Evolutionary conservation across 1,140 invertebrate species (phyloP).

Genomic region (Heterodera carotae): DNA sequence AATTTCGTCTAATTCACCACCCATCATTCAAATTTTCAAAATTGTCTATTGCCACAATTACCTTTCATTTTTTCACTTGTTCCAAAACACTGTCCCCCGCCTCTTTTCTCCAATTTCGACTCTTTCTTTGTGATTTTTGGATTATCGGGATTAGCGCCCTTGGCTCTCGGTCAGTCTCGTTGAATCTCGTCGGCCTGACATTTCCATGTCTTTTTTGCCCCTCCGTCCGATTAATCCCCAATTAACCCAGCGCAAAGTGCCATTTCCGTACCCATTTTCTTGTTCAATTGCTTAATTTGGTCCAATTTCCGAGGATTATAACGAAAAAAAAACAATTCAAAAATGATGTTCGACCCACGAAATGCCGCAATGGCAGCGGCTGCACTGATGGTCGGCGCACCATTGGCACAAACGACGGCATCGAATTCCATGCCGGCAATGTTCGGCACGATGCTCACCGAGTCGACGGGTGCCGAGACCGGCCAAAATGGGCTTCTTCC

Average conservation of each 20-base stretch:
- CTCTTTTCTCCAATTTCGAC: neutral
- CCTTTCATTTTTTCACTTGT: too few species aligned
- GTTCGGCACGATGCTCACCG: neutral
- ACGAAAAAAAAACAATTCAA: too few species aligned
- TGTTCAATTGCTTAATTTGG: neutral
- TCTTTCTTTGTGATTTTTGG: neutral
- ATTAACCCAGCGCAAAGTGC: constrained; percentile 13
- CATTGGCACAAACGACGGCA: constrained; percentile 10
- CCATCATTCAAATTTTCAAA: neutral
- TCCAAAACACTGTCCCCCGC: neutral
- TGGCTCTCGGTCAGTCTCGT: neutral
- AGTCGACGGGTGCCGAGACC: neutral
- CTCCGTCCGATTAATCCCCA: constrained; percentile 3
- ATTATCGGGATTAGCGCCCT: neutral
- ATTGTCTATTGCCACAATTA: too few species aligned
- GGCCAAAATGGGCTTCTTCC: neutral
- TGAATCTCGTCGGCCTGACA: neutral
- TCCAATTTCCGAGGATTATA: neutral
- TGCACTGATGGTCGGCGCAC: constrained; percentile 7
- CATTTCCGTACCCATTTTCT: neutral
- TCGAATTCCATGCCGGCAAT: neutral
- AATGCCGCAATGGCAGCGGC: constrained; percentile 11
- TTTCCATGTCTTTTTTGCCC: neutral
- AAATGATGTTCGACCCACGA: constrained; percentile 32
- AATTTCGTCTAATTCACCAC: neutral